phyloP scores from a whole-genome alignment of 2,888 invertebrate species.

The Shargacucullia verbasci region DNA sequence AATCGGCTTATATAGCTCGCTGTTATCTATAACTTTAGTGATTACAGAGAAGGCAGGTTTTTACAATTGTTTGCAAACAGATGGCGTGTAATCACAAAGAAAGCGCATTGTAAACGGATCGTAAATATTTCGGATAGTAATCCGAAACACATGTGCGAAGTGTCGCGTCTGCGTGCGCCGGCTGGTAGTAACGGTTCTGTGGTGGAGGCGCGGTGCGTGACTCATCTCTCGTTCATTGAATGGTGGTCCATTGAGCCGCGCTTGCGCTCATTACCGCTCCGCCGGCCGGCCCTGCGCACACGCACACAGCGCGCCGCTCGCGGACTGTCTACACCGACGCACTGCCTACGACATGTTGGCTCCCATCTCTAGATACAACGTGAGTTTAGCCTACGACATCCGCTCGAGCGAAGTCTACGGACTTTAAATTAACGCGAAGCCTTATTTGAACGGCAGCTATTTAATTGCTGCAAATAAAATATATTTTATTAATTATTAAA shows the following conservation, averaged over 20 bases:
- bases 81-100: conserved; percentile 44
- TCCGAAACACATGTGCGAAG: conserved; percentile 70
- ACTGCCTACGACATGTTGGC: conserved; percentile 80
- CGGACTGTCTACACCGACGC: conserved; percentile 78
- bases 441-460: conserved; percentile 53
- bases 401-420: conserved; percentile 70
- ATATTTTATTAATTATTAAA: conserved; percentile 54
- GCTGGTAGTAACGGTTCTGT: conserved; percentile 79
- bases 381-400: conserved; percentile 85
- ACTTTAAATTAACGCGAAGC: conserved; percentile 59
- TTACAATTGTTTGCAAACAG: conserved; percentile 66
- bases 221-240: conserved; percentile 83
- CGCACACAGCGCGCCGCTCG: conserved; percentile 84
- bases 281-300: conserved; percentile 88
- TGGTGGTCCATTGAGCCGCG: conserved; percentile 85
- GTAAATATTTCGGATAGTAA: conserved; percentile 59
- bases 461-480: conserved; percentile 46
- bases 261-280: conserved; percentile 86
- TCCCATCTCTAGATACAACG: conserved; percentile 81
- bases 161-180: conserved; percentile 75
- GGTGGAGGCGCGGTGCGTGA: conserved; percentile 86
- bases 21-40: conserved; percentile 7
- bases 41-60: conserved; percentile 40
- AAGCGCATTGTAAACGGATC: conserved; percentile 40
- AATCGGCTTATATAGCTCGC: conserved; percentile 26